Base-by-base conservation (phyloP, 2,797 vertebrate genomes). In the Argyrosomus regius region DNA sequence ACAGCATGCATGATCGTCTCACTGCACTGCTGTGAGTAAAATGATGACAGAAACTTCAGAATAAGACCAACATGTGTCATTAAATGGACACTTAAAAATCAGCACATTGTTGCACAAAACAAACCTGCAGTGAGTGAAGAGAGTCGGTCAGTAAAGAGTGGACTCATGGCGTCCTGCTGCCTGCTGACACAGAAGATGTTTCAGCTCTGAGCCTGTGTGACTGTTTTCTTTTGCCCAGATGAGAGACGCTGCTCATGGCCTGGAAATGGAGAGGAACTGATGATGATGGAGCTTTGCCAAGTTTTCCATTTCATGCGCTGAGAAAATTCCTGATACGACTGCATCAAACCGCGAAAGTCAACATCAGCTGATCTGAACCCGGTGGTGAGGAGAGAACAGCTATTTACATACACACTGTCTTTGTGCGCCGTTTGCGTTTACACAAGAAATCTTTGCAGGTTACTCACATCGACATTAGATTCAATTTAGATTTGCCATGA, bases 281-380 rank as follows among this genome's bases (percentile, higher is more conserved):
- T 12, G 69, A 26, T 12, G 48, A 5, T 49, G 58, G 69, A 63
- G 45, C 16, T 6, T 2, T 4, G 68, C 68, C 80, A 81, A 24
- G 49, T 73, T 73, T 41, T 70, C 53, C 65, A 20, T 26, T 0
- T 5, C 6, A 45, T 71, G 61, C 6, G 50, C 66, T 66, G 81
- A 75, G 66, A 72, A 75, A 7, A 79, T 78, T 78, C 76, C 75
- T 83, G 48, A 65, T 35, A n/a, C 39, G 41, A 54, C 71, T 54
- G 75, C 28, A 65, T 78, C 71, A 50, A 66, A 78, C 65, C 20
- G 49, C 49, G 24, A 70, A 20, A 49, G 71, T 60, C 65, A 75
- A 78, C 75, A 78, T 75, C 81, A 63, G 76, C 76, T 83, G 77
- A 75, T 60, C 17, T 69, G 70, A 52, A 28, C 14, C 11, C n/a